Evolutionary conservation across 2,797 vertebrate genomes (phyloP).

Genomic region (Alosa sapidissima): DNA sequence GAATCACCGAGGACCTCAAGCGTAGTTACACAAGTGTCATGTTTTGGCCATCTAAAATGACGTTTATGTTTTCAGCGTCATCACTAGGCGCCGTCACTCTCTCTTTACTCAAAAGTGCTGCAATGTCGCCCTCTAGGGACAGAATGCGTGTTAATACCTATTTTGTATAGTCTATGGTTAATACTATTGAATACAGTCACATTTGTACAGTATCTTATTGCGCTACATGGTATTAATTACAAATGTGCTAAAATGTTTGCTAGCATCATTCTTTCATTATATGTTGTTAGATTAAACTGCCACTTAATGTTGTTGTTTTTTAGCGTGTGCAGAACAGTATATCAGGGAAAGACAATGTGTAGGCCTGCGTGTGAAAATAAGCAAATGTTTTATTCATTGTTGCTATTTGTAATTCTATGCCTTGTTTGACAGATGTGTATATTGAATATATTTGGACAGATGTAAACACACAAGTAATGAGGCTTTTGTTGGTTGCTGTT

Average conservation of each 20-base stretch:
- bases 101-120: neutral
- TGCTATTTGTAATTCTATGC: neutral
- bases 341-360: neutral
- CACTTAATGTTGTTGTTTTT: neutral
- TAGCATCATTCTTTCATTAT: neutral
- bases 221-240: neutral
- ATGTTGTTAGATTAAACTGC: neutral
- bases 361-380: neutral
- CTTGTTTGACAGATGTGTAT: slow-evolving; percentile 18
- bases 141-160: neutral
- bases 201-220: no score
- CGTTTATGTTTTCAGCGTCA: slow-evolving; percentile 43
- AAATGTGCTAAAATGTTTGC: neutral
- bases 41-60: slow-evolving; percentile 40
- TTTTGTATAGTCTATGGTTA: no score
- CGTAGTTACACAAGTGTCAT: slow-evolving; percentile 43
- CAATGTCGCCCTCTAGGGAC: slow-evolving; percentile 3
- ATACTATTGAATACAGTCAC: no score
- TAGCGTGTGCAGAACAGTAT: neutral
- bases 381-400: neutral
- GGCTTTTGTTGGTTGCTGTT: neutral
- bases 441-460: neutral
- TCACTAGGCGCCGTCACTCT: slow-evolving; percentile 40
- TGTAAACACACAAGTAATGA: neutral
- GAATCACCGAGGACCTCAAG: slow-evolving; percentile 8